Percentiles rank a stretch among this genome's conserved stretches.
These are phyloP conservation scores for Luscinia luscinia DNA, from an alignment of 2,797 vertebrate genomes.

Conservation along the genomic window DNA sequence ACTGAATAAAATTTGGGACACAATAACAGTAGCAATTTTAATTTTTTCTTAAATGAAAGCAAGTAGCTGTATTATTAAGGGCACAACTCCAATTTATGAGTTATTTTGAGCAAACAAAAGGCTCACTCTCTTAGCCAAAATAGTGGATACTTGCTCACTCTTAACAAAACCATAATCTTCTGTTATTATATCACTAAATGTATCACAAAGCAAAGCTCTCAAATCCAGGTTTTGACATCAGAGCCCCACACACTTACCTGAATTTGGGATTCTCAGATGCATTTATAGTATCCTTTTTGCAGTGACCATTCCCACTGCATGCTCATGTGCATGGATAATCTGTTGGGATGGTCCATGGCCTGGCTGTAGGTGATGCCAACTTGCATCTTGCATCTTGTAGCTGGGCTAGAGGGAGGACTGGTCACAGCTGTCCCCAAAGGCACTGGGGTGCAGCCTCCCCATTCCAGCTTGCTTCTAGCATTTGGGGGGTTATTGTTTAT, in stretches of 20 bases:
- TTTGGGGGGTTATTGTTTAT: background rate
- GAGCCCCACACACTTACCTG: background rate
- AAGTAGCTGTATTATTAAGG: background rate
- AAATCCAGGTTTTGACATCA: background rate
- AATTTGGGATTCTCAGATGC: background rate
- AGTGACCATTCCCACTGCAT: background rate
- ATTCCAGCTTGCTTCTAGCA: background rate
- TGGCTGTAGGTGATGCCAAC: background rate
- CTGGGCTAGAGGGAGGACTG: background rate
- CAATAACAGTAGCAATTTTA: background rate
- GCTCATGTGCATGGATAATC: background rate
- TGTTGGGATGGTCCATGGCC: background rate
- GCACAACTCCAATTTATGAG: background rate
- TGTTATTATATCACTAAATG: background rate
- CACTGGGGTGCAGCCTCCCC: background rate
- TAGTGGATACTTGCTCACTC: background rate
- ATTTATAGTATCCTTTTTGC: background rate
- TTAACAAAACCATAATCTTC: background rate
- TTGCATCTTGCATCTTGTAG: background rate
- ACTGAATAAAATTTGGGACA: background rate
- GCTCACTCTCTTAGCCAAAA: background rate
- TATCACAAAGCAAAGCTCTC: background rate
- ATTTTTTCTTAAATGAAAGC: slow-evolving; percentile 7
- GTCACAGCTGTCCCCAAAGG: background rate
- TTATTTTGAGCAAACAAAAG: slow-evolving; percentile 28